Base-by-base conservation (phyloP, 2,888 invertebrate species). In the Julus scandinavius region DNA sequence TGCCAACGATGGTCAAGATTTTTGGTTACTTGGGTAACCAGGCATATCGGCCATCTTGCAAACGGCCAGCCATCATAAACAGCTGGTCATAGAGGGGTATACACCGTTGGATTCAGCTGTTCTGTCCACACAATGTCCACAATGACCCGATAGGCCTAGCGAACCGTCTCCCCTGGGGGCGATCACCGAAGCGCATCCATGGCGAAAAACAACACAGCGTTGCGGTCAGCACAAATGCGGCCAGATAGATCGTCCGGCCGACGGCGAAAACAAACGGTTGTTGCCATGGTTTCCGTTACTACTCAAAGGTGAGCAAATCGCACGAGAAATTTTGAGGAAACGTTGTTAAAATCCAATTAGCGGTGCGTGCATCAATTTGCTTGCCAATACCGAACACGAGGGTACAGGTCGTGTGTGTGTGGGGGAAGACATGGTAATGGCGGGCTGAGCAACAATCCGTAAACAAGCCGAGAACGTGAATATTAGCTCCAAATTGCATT, bases 321-420 rank as follows among this genome's bases (percentile, higher is more conserved):
- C 72, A 72, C 20, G 72, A 29, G 72, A 29, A 72, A 72, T 29
- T 72, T 20, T n/a, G 29, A n/a, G 29, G 11, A 29, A 72, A n/a
- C 72, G 20, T 29, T 9, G 72, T 72, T 72, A 72, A 72, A 72
- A 72, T 29, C 72, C 29, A 72, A 72, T 72, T 72, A 72, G 72
- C 72, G n/a, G 11, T 6, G 72, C 29, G 72, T 7, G 72, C 72
- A 72, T 72, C 72, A 72, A 72, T 72, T 72, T 72, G 72, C 72
- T 72, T 29, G 20, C 72, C 72, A 72, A 20, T 72, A 29, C 29
- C 72, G 29, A 29, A 29, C 9, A 20, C 29, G 20, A 13, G 54
- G 15, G 54, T 9, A 13, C 13, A 13, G 17, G 4, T 13, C 54
- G 17, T 54, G 54, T 13, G 17, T n/a, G 15, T 13, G 54, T 54